Percentiles rank a stretch among this genome's conserved stretches.
Conservation (phyloP, 2,797 vertebrate species). For the Botia kubotai region DNA sequence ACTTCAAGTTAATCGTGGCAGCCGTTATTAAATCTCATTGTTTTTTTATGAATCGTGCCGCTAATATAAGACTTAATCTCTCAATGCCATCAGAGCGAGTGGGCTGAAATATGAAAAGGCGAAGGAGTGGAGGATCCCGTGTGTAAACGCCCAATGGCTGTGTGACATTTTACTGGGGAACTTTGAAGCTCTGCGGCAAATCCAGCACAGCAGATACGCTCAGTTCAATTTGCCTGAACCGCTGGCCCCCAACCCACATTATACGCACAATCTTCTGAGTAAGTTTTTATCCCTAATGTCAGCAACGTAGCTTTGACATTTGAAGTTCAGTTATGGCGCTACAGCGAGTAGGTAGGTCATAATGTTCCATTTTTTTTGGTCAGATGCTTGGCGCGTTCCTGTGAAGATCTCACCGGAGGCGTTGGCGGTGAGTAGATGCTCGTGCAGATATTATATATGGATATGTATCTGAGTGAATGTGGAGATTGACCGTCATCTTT, state of each 20-base stretch:
- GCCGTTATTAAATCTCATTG: too few species aligned
- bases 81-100: conserved; percentile 76
- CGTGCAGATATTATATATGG: background rate
- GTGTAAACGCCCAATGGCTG: conserved; percentile 95
- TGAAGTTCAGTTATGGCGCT: background rate
- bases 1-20: too few species aligned
- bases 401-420: conserved; percentile 90
- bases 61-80: conserved; percentile 8
- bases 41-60: background rate
- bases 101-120: conserved; percentile 96
- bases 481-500: conserved; percentile 16
- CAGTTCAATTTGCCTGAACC: conserved; percentile 87
- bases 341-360: background rate
- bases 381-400: conserved; percentile 89
- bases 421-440: conserved; percentile 81
- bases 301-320: background rate
- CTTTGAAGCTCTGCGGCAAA: conserved; percentile 91
- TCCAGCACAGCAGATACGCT: conserved; percentile 89
- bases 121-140: conserved; percentile 96
- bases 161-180: conserved; percentile 94
- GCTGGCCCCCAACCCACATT: conserved; percentile 85
- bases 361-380: background rate
- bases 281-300: conserved; percentile 49
- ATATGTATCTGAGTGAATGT: background rate
- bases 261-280: conserved; percentile 90